Evolutionary conservation across 2,797 vertebrate species (phyloP).

Genomic region (Syngnathus acus): DNA sequence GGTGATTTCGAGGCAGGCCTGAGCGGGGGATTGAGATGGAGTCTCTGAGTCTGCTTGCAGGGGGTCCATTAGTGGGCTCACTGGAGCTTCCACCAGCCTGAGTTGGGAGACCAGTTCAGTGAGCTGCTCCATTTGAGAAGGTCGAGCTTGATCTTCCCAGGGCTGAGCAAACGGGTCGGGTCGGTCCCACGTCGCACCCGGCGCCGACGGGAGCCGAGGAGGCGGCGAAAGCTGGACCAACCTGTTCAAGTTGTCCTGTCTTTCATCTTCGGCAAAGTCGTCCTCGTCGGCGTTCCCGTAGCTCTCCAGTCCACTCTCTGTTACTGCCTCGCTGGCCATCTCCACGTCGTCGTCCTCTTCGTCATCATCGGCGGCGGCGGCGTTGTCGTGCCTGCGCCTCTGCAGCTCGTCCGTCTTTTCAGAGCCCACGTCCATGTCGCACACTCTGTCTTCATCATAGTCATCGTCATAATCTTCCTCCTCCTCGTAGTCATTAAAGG

Average conservation of each 20-base stretch:
- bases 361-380: conserved; percentile 49
- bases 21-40: conserved; percentile 41
- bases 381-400: conserved; percentile 56
- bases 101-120: conserved; percentile 11
- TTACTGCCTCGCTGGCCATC: conserved; percentile 72
- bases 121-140: conserved; percentile 33
- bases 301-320: conserved; percentile 69
- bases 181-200: conserved; percentile 62
- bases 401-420: conserved; percentile 59
- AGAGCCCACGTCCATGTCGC: conserved; percentile 75
- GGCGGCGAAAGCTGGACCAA: conserved; percentile 45
- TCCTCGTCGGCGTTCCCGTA: conserved; percentile 70
- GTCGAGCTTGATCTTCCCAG: conserved; percentile 51
- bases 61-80: conserved; percentile 37
- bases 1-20: conserved; percentile 48
- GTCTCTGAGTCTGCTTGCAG: conserved; percentile 52
- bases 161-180: conserved; percentile 54
- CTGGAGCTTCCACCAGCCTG: conserved; percentile 14
- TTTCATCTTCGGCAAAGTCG: conserved; percentile 70
- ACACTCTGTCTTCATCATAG: conserved; percentile 54
- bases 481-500: conserved; percentile 62
- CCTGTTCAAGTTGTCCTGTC: conserved; percentile 72
- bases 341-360: conserved; percentile 70
- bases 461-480: conserved; percentile 27
- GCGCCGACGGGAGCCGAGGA: conserved; percentile 48